Percentiles rank a stretch among this genome's conserved stretches.
Conservation (phyloP, 2,888 invertebrate species). For the Zaprionus bogoriensis region DNA sequence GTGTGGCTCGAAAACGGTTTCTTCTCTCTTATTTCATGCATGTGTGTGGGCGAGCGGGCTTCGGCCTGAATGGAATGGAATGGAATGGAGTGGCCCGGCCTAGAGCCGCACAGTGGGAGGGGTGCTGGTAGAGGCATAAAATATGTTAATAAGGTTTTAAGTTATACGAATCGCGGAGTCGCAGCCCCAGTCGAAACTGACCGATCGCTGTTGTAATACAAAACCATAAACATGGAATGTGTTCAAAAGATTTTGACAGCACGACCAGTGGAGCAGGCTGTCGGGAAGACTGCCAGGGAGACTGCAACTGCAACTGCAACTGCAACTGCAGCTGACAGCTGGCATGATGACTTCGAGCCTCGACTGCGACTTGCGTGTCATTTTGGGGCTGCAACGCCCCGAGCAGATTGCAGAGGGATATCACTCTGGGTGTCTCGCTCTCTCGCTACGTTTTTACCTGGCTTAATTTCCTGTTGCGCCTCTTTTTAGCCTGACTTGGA, state of each 20-base stretch:
- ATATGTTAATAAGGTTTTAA: constrained; percentile 76
- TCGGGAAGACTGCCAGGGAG: not conserved
- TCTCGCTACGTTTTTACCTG: constrained; percentile 5
- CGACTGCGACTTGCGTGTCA: constrained; percentile 29
- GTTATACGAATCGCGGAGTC: constrained; percentile 57
- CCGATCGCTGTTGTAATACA: constrained; percentile 53
- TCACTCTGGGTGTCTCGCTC: not conserved
- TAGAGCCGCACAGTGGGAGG: constrained; percentile 34
- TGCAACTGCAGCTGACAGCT: constrained; percentile 31
- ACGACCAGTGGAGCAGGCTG: constrained; percentile 9
- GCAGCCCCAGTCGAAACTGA: constrained; percentile 7
- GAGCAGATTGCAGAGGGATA: constrained; percentile 4
- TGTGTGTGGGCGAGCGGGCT: constrained; percentile 69
- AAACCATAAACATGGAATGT: constrained; percentile 50
- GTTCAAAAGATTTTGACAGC: constrained; percentile 46
- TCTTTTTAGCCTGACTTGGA: constrained; percentile 35
- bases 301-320: not conserved
- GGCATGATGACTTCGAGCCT: constrained; percentile 32
- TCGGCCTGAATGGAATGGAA: constrained; percentile 28
- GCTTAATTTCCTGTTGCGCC: constrained; percentile 70
- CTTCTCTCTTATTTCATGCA: constrained; percentile 3
- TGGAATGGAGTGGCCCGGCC: constrained; percentile 26
- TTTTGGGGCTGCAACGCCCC: constrained; percentile 4
- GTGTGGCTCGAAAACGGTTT: constrained; percentile 40
- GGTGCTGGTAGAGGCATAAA: constrained; percentile 49